Evolutionary conservation across 2,113 vertebrate species (phyloP).

Genomic region (Hippoglossus stenolepis): DNA sequence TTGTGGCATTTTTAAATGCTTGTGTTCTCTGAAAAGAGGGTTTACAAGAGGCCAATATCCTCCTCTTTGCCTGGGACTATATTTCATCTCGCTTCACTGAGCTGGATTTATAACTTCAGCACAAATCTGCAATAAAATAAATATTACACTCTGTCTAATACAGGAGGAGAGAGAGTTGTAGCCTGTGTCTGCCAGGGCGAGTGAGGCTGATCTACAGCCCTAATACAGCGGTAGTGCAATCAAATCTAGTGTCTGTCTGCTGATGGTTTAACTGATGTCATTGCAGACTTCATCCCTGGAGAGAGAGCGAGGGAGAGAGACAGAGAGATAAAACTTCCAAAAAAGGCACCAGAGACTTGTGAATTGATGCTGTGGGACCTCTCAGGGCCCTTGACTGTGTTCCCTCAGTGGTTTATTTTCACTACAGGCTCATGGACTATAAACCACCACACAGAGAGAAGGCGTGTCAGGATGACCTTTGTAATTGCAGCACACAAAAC

Average conservation of each 20-base stretch:
- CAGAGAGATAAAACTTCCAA: constrained; percentile 21
- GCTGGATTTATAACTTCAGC: constrained; percentile 57
- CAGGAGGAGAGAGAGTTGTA: constrained; percentile 33
- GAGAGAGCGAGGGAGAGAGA: constrained; percentile 4
- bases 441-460: background rate
- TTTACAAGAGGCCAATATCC: constrained; percentile 54
- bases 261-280: constrained; percentile 47
- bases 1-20: constrained; percentile 40
- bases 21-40: constrained; percentile 37
- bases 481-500: background rate
- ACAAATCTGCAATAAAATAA: constrained; percentile 55
- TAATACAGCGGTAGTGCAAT: constrained; percentile 39
- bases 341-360: constrained; percentile 11
- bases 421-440: background rate
- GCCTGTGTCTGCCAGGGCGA: constrained; percentile 20
- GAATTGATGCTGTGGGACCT: constrained; percentile 8
- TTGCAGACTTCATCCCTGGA: constrained; percentile 21
- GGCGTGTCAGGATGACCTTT: background rate
- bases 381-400: constrained; percentile 2
- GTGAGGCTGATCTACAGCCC: constrained; percentile 47
- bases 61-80: constrained; percentile 31
- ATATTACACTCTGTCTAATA: constrained; percentile 45
- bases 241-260: constrained; percentile 41
- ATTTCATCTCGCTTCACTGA: constrained; percentile 35
- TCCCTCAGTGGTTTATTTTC: background rate